Percentiles rank a stretch among this genome's conserved stretches.
phyloP scores from a whole-genome alignment of 2,888 invertebrate genomes.

The Maniola hyperantus region DNA sequence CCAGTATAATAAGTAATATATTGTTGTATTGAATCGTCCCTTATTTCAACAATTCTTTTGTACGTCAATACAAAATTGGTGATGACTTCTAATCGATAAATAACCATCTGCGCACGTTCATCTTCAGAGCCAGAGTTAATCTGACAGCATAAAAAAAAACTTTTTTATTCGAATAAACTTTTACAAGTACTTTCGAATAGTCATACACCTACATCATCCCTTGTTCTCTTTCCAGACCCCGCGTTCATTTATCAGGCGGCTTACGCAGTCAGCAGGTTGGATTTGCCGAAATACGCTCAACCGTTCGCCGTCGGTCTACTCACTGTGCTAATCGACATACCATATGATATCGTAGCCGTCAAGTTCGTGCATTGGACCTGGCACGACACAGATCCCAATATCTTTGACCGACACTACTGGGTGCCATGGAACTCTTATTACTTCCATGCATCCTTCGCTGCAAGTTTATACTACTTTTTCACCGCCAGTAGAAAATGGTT shows the following conservation, averaged over 20 bases:
- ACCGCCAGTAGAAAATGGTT: constrained; percentile 81
- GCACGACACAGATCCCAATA: constrained; percentile 89
- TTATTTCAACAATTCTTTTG: too few species aligned
- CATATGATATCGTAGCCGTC: constrained; percentile 90
- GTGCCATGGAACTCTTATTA: constrained; percentile 93
- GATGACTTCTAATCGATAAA: too few species aligned
- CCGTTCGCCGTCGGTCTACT: constrained; percentile 87
- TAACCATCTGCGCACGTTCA: too few species aligned
- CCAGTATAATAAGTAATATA: too few species aligned
- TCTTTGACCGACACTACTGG: constrained; percentile 89
- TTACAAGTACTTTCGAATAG: too few species aligned
- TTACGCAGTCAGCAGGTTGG: constrained; percentile 80
- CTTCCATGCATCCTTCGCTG: constrained; percentile 89
- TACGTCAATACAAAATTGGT: too few species aligned
- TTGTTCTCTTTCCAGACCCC: constrained; percentile 70
- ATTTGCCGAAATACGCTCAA: constrained; percentile 81
- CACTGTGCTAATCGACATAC: constrained; percentile 88
- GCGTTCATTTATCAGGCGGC: constrained; percentile 84
- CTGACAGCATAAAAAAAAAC: too few species aligned
- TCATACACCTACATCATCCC: background rate
- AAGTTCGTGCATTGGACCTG: constrained; percentile 93
- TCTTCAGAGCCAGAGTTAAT: too few species aligned
- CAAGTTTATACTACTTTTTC: constrained; percentile 87
- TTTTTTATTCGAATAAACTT: too few species aligned
- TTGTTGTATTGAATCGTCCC: too few species aligned